phyloP scores from a whole-genome alignment of 2,888 invertebrate genomes.

The Dascillus cervinus region DNA sequence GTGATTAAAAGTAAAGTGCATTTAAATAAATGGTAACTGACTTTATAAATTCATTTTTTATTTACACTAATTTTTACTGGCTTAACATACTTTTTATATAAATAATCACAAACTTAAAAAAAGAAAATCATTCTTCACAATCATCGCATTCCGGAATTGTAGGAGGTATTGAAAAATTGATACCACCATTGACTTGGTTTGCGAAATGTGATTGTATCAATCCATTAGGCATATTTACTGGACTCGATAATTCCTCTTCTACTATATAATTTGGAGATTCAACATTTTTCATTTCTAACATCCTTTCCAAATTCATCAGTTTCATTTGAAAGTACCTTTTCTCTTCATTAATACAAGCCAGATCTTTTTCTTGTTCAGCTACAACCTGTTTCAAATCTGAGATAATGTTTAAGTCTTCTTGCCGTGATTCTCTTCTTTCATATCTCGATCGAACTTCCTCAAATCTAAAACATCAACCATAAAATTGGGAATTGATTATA shows the following conservation, averaged over 20 bases:
- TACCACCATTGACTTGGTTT: too few species aligned
- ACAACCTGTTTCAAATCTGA: slow-evolving; percentile 48
- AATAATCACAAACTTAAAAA: slow-evolving; percentile 6
- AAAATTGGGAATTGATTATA: neutral
- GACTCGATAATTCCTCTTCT: too few species aligned
- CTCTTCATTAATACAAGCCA: slow-evolving; percentile 49
- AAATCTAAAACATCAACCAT: slow-evolving; percentile 36
- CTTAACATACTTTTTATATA: slow-evolving; percentile 1
- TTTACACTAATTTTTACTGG: too few species aligned
- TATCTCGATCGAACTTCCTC: slow-evolving; percentile 52
- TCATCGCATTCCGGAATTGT: slow-evolving; percentile 39
- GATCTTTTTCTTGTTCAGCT: slow-evolving; percentile 51
- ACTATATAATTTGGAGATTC: too few species aligned
- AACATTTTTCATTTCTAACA: too few species aligned
- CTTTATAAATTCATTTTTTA: too few species aligned
- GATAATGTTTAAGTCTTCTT: slow-evolving; percentile 50
- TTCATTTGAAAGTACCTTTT: slow-evolving; percentile 51
- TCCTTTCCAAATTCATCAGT: slow-evolving; percentile 30
- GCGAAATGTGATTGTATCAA: too few species aligned
- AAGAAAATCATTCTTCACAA: slow-evolving; percentile 16
- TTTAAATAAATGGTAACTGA: too few species aligned
- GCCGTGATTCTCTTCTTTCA: slow-evolving; percentile 49
- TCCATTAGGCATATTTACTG: too few species aligned
- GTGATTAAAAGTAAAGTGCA: too few species aligned
- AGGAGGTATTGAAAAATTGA: slow-evolving; percentile 37